A percentile compares a stretch with the other conserved stretches of the same genome.
These are phyloP conservation scores for Octopus bimaculoides DNA, from an alignment of 1,140 invertebrate genomes.

Conservation along the genomic window DNA sequence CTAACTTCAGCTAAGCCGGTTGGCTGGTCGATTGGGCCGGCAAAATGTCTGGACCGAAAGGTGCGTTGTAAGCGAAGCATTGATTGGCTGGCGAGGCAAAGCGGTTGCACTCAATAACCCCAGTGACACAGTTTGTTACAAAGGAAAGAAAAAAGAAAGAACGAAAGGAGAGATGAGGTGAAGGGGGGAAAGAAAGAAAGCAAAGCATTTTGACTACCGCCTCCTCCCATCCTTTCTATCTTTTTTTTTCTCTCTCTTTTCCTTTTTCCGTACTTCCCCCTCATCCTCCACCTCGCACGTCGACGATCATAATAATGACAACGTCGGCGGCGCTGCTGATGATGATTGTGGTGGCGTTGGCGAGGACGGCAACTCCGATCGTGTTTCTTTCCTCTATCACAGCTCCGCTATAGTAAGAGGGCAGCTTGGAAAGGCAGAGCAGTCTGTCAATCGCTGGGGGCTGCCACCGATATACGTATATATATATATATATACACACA, in stretches of 20 bases:
- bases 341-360: too few species aligned
- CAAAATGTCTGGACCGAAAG: too few species aligned
- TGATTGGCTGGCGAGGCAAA: conserved; percentile 24
- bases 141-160: conserved; percentile 13
- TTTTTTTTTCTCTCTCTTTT: not conserved
- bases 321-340: too few species aligned
- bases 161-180: too few species aligned
- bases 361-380: too few species aligned
- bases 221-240: conserved; percentile 9
- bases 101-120: conserved; percentile 27
- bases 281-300: too few species aligned
- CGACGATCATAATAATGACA: too few species aligned
- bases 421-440: conserved; percentile 12
- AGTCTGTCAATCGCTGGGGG: conserved; percentile 7
- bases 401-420: not conserved
- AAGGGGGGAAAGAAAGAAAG: conserved; percentile 17
- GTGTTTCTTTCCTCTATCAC: too few species aligned
- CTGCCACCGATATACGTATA: conserved; percentile 10
- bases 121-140: conserved; percentile 34
- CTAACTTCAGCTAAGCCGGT: too few species aligned
- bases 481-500: conserved; percentile 2
- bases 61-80: not conserved
- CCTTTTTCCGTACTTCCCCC: too few species aligned
- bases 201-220: conserved; percentile 11
- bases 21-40: too few species aligned